Evolutionary conservation across 2,888 invertebrate species (phyloP).

Genomic region (Dinocampus coccinellae): DNA sequence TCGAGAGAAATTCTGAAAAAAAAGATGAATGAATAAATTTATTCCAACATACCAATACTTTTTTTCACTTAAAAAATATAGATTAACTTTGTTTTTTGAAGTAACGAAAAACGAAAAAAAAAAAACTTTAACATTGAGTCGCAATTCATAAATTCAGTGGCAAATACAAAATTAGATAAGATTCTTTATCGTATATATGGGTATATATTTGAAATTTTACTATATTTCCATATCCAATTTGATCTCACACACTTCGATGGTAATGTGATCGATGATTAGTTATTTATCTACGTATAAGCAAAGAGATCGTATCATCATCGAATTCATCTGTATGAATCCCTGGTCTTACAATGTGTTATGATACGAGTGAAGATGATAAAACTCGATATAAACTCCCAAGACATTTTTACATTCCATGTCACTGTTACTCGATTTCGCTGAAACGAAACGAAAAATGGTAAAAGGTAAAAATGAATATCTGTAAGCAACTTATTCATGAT

Average conservation of each 20-base stretch:
- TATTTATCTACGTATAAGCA: background rate
- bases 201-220: background rate
- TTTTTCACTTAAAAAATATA: no score
- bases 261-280: background rate
- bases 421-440: background rate
- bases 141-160: background rate
- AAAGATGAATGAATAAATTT: no score
- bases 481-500: background rate
- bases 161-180: background rate
- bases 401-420: background rate
- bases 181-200: background rate
- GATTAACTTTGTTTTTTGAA: no score
- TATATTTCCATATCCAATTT: background rate
- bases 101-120: background rate
- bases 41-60: no score
- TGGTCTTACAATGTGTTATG: background rate
- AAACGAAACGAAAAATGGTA: background rate
- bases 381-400: background rate
- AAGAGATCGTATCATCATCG: background rate
- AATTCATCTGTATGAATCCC: background rate
- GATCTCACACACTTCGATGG: background rate
- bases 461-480: background rate
- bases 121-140: background rate
- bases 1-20: no score
- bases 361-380: background rate